phyloP scores from a whole-genome alignment of 2,888 invertebrate genomes.

The Hemaris fuciformis region DNA sequence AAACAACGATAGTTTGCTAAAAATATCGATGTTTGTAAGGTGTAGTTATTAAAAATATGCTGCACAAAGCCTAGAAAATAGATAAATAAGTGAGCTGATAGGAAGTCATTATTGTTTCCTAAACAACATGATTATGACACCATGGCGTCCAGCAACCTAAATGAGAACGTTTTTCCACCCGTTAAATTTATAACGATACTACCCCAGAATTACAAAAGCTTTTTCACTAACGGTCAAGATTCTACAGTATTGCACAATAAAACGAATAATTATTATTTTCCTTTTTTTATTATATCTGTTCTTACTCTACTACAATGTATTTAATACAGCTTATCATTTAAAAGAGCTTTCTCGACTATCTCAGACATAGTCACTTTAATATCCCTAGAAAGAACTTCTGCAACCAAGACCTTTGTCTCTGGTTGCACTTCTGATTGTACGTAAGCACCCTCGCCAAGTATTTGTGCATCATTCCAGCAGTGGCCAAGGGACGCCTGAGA shows the following conservation, averaged over 20 bases:
- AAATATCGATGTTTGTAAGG: too few relatives aligned
- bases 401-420: constrained; percentile 71
- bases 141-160: too few relatives aligned
- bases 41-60: too few relatives aligned
- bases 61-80: too few relatives aligned
- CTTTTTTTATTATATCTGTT: neutral
- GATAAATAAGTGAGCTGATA: too few relatives aligned
- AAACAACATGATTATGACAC: too few relatives aligned
- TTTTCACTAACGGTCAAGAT: too few relatives aligned
- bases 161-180: too few relatives aligned
- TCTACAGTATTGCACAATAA: neutral
- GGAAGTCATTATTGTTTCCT: too few relatives aligned
- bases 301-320: neutral
- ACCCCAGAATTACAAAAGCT: too few relatives aligned
- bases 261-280: neutral
- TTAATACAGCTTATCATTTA: constrained; percentile 85
- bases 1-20: too few relatives aligned
- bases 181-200: too few relatives aligned
- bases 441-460: constrained; percentile 74
- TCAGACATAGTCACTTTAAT: constrained; percentile 81
- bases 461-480: constrained; percentile 75
- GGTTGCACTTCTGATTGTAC: constrained; percentile 67
- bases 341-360: constrained; percentile 84
- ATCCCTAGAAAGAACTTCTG: constrained; percentile 74
- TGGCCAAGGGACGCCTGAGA: constrained; percentile 90